These are phyloP conservation scores for Corythornis vintsioides DNA, from an alignment of 2,113 vertebrate species.

Conservation along the genomic window DNA sequence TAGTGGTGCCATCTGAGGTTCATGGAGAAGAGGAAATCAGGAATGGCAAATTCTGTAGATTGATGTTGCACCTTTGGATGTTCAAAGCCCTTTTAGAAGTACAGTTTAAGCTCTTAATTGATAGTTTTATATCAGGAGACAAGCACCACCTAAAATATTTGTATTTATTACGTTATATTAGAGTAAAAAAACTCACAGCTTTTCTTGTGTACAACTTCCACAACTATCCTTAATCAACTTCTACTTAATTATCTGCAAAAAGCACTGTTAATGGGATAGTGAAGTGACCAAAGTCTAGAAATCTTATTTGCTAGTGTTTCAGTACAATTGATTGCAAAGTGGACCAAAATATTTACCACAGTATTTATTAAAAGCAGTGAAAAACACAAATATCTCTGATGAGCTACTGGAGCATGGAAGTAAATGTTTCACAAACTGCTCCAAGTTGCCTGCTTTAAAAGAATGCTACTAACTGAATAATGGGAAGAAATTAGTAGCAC, in stretches of 20 bases:
- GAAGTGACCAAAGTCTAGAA: not conserved
- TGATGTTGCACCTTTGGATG: not conserved
- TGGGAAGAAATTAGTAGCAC: not conserved
- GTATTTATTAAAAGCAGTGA: not conserved
- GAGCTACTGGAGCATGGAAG: not conserved
- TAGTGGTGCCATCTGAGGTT: not conserved
- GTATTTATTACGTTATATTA: not conserved
- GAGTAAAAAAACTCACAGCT: not conserved
- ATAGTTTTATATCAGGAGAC: not conserved
- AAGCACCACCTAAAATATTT: not conserved
- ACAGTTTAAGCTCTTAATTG: not conserved
- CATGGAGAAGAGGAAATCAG: fast-evolving
- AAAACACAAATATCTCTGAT: not conserved
- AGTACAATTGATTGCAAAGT: not conserved
- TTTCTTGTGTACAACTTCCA: not conserved
- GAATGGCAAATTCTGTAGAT: not conserved
- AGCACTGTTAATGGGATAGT: not conserved
- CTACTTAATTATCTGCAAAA: not conserved
- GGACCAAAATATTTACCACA: not conserved
- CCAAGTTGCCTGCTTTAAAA: not conserved
- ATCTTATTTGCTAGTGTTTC: not conserved
- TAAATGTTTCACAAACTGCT: not conserved
- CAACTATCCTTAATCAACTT: not conserved
- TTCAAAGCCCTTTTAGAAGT: not conserved
- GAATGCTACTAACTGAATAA: not conserved